These are phyloP conservation scores for Tetranychus truncatus DNA, from an alignment of 2,888 invertebrate genomes.

Conservation along the genomic window DNA sequence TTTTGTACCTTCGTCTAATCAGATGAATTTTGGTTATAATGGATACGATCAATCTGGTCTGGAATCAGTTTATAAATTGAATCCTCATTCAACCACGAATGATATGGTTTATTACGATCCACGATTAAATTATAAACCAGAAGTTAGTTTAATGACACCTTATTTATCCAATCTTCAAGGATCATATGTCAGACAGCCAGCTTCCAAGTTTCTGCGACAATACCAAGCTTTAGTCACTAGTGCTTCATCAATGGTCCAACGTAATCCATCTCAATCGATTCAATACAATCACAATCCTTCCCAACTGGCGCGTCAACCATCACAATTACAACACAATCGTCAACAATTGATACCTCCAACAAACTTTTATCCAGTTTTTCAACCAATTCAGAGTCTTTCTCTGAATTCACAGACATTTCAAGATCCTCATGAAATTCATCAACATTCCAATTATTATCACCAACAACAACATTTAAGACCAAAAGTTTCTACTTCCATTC, in stretches of 20 bases:
- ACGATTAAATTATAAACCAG: background rate
- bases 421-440: background rate
- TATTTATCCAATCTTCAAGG: background rate
- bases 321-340: constrained; percentile 23
- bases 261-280: background rate
- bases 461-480: background rate
- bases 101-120: background rate
- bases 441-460: background rate
- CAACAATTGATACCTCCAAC: background rate
- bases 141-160: background rate
- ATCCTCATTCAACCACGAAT: background rate
- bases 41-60: background rate
- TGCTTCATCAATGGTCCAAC: background rate
- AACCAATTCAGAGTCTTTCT: background rate
- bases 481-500: background rate
- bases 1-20: background rate
- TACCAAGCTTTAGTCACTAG: background rate
- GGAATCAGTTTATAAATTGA: background rate
- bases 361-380: background rate
- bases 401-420: background rate
- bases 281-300: background rate
- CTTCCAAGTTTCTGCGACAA: background rate
- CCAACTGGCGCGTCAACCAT: background rate
- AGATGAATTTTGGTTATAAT: background rate
- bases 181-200: background rate